Percentiles rank a stretch among this genome's conserved stretches.
Conservation (phyloP, 2,797 vertebrate genomes). For the Amniataba percoides region DNA sequence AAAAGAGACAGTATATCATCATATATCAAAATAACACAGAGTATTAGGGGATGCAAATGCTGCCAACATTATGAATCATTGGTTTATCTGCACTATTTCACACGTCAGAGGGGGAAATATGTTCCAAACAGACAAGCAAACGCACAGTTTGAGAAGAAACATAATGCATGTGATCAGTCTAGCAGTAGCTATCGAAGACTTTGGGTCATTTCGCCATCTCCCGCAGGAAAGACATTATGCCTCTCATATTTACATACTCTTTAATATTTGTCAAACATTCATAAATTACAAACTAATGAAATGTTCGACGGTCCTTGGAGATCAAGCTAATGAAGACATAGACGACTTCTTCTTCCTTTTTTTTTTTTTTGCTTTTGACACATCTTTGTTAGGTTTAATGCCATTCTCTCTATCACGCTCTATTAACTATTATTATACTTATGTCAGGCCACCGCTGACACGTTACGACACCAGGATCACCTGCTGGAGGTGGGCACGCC, state of each 20-base stretch:
- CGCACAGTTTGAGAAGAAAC: conserved; percentile 95
- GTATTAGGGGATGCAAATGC: conserved; percentile 97
- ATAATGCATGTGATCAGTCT: conserved; percentile 97
- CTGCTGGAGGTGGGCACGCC: conserved; percentile 89
- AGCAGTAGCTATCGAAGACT: conserved; percentile 91
- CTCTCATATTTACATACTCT: conserved; percentile 98
- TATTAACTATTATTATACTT: conserved; percentile 97
- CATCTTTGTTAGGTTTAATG: conserved; percentile 94
- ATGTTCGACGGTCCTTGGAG: conserved; percentile 97
- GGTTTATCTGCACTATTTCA: conserved; percentile 99
- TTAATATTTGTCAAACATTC: conserved; percentile 99
- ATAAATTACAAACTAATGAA: conserved; percentile 99
- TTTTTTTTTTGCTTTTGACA: conserved; percentile 85
- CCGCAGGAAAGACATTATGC: conserved; percentile 99
- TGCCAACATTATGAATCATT: conserved; percentile 96
- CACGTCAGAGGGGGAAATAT: conserved; percentile 93
- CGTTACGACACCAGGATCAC: conserved; percentile 91
- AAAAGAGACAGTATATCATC: conserved; percentile 79
- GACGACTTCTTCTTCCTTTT: conserved; percentile 64
- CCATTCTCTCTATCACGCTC: conserved; percentile 92
- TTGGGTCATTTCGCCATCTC: conserved; percentile 99
- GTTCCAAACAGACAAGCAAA: conserved; percentile 87
- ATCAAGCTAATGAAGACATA: conserved; percentile 97
- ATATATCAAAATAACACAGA: conserved; percentile 85
- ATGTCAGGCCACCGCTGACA: conserved; percentile 90